These are phyloP conservation scores for Artemia sinica DNA, from an alignment of 2,888 invertebrate genomes.

Conservation along the genomic window DNA sequence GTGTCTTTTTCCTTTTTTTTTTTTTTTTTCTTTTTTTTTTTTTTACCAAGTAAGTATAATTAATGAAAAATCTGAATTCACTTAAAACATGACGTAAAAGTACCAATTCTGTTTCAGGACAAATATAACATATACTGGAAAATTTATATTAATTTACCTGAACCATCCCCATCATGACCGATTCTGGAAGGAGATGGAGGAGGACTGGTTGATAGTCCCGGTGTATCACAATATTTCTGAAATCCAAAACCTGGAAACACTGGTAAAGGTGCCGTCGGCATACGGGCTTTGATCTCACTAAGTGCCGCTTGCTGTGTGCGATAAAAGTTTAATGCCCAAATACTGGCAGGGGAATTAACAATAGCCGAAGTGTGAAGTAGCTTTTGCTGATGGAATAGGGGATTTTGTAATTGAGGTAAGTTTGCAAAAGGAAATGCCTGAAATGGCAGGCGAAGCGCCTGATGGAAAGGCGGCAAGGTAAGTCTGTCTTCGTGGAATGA, in stretches of 20 bases:
- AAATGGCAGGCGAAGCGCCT: conserved; percentile 9
- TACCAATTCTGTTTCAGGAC: no score
- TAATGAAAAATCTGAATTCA: no score
- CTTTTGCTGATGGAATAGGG: neutral
- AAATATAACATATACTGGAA: no score
- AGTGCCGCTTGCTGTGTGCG: conserved; percentile 11
- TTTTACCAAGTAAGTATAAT: no score
- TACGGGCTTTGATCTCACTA: neutral
- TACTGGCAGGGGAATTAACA: neutral
- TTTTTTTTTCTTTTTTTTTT: no score
- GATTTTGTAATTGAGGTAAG: conserved; percentile 7
- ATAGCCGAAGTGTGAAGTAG: neutral
- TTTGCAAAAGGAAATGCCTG: conserved; percentile 5
- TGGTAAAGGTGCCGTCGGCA: conserved; percentile 9
- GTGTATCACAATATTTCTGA: conserved; percentile 7
- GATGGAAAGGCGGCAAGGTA: conserved; percentile 5
- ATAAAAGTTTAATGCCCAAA: neutral
- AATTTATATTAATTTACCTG: neutral
- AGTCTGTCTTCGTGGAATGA: neutral
- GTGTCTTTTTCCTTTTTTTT: no score
- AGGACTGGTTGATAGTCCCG: neutral
- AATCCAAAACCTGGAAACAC: conserved; percentile 8
- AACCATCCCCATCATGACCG: conserved; percentile 2
- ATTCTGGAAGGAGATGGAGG: neutral
- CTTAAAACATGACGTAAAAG: no score